Evolutionary conservation across 2,113 vertebrate genomes (phyloP).

Genomic region (Tauraco erythrolophus): DNA sequence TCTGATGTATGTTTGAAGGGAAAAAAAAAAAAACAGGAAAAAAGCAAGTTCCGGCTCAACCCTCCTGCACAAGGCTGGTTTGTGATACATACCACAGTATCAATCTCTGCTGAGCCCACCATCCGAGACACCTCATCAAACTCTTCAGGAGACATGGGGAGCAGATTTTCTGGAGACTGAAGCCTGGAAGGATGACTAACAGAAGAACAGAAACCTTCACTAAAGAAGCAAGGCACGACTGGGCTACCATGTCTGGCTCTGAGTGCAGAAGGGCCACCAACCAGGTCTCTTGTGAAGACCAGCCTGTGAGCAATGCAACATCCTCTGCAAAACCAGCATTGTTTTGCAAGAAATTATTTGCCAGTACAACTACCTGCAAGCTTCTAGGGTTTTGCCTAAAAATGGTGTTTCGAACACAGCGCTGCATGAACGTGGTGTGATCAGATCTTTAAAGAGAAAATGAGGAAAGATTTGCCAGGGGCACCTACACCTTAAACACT

Average conservation of each 20-base stretch:
- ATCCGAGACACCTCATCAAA: conserved; percentile 83
- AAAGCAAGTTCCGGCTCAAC: too few species aligned
- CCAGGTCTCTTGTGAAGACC: background rate
- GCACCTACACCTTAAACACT: background rate
- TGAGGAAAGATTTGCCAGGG: background rate
- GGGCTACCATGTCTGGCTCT: background rate
- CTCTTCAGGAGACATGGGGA: conserved; percentile 93
- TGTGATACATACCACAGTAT: conserved; percentile 79
- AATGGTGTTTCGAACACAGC: background rate
- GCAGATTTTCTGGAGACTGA: conserved; percentile 86
- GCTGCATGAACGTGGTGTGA: background rate
- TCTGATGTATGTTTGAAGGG: background rate
- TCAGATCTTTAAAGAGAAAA: background rate
- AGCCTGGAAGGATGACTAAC: conserved; percentile 86
- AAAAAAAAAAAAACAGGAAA: accelerated
- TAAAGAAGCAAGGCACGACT: background rate
- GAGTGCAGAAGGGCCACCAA: background rate
- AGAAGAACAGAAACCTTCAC: background rate
- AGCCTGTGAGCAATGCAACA: background rate
- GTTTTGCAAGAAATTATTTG: background rate
- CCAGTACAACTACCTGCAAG: background rate
- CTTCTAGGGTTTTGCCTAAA: background rate
- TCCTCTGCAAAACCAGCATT: background rate
- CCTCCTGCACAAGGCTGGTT: background rate
- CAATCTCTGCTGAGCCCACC: conserved; percentile 81